Evolutionary conservation across 2,888 invertebrate genomes (phyloP).

Genomic region (Macaria notata): DNA sequence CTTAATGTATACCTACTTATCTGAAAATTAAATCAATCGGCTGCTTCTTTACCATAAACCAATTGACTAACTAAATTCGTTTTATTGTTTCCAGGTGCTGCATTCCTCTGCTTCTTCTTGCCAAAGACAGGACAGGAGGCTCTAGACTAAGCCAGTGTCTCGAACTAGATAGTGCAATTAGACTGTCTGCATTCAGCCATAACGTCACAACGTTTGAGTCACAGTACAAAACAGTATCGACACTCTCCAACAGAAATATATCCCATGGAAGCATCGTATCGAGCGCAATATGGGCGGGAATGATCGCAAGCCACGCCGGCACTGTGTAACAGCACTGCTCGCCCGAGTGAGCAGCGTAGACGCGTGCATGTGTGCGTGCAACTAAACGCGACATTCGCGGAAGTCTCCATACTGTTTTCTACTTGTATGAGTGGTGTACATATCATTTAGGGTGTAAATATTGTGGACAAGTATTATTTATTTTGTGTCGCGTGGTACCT

Average conservation of each 20-base stretch:
- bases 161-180: conserved; percentile 64
- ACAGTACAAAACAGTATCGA: conserved; percentile 22
- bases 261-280: conserved; percentile 12
- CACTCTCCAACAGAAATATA: conserved; percentile 8
- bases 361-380: conserved; percentile 20
- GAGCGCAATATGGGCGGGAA: conserved; percentile 13
- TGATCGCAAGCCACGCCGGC: conserved; percentile 10
- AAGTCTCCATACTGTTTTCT: conserved; percentile 20
- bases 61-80: background rate
- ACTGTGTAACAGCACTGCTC: conserved; percentile 25
- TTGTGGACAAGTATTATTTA: conserved; percentile 72
- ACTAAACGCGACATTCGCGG: conserved; percentile 3
- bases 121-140: conserved; percentile 89
- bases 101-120: conserved; percentile 87
- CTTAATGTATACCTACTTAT: too few species aligned
- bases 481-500: conserved; percentile 32
- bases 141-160: conserved; percentile 78
- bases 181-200: conserved; percentile 46
- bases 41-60: too few species aligned
- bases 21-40: too few species aligned
- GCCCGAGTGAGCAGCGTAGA: conserved; percentile 19
- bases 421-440: conserved; percentile 60
- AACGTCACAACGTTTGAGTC: conserved; percentile 24
- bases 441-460: conserved; percentile 76
- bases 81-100: conserved; percentile 82